These are phyloP conservation scores for Lagorchestes hirsutus DNA, from an alignment of 2,797 vertebrate species.

Conservation along the genomic window DNA sequence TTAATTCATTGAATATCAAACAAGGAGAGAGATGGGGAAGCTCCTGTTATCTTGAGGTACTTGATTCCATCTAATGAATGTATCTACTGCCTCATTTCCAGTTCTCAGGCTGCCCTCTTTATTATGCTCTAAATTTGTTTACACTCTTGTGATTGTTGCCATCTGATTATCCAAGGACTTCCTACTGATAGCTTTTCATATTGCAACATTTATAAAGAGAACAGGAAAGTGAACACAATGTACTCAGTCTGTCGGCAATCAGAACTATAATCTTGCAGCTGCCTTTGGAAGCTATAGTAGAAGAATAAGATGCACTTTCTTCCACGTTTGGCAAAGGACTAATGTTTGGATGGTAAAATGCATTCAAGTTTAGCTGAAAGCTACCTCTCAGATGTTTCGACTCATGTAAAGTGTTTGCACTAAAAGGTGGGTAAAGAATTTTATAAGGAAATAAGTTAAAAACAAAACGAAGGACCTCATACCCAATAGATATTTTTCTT, in stretches of 20 bases:
- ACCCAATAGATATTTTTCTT: conserved; percentile 5
- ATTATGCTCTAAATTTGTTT: conserved; percentile 78
- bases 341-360: conserved; percentile 74
- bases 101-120: conserved; percentile 51
- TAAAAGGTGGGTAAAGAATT: background rate
- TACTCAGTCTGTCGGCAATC: conserved; percentile 82
- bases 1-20: conserved; percentile 20
- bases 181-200: conserved; percentile 80
- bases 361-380: conserved; percentile 70
- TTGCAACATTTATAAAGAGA: conserved; percentile 80
- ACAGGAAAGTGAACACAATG: conserved; percentile 83
- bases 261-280: conserved; percentile 82
- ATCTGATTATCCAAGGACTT: conserved; percentile 80
- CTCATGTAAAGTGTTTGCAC: background rate
- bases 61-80: conserved; percentile 39
- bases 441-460: background rate
- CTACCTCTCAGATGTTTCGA: conserved; percentile 38
- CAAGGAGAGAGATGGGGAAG: conserved; percentile 19
- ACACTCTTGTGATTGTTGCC: conserved; percentile 79
- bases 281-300: conserved; percentile 78
- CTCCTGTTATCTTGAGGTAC: background rate
- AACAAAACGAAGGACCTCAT: background rate
- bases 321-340: conserved; percentile 76
- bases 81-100: background rate
- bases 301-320: conserved; percentile 79